phyloP scores from a whole-genome alignment of 2,113 vertebrate species.

The Panthera leo region DNA sequence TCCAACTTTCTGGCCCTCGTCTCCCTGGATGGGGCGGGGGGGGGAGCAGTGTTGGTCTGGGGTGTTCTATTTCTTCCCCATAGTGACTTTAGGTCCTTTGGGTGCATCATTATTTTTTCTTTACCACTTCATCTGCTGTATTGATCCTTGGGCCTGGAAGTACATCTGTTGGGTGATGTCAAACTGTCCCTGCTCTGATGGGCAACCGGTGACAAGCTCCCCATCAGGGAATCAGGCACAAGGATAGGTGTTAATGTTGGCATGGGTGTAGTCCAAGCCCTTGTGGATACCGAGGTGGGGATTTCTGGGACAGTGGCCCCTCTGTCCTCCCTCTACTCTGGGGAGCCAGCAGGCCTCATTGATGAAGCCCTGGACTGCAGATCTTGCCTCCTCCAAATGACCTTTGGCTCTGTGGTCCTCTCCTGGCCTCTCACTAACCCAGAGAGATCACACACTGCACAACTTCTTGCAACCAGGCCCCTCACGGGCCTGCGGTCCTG shows the following conservation, averaged over 20 bases:
- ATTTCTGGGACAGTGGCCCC: background rate
- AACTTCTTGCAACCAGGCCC: background rate
- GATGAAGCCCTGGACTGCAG: accelerated
- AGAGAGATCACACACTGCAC: background rate
- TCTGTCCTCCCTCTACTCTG: background rate
- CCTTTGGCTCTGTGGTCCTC: accelerated
- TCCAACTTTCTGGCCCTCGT: too few relatives aligned
- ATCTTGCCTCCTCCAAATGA: accelerated
- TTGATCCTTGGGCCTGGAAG: background rate
- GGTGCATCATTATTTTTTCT: background rate
- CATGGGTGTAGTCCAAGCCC: too few relatives aligned
- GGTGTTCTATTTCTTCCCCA: background rate
- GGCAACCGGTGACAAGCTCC: background rate
- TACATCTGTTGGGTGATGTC: accelerated
- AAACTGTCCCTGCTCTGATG: too few relatives aligned
- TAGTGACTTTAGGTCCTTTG: accelerated
- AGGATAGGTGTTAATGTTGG: too few relatives aligned
- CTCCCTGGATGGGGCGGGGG: background rate
- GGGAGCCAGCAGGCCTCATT: accelerated
- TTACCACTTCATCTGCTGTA: accelerated
- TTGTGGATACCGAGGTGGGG: background rate
- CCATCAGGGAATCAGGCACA: background rate
- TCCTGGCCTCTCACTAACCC: background rate
- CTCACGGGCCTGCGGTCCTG: accelerated
- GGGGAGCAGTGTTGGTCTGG: background rate